A percentile compares a stretch with the other conserved stretches of the same genome.
phyloP scores from a whole-genome alignment of 2,113 vertebrate species.

The Corvus hawaiiensis region DNA sequence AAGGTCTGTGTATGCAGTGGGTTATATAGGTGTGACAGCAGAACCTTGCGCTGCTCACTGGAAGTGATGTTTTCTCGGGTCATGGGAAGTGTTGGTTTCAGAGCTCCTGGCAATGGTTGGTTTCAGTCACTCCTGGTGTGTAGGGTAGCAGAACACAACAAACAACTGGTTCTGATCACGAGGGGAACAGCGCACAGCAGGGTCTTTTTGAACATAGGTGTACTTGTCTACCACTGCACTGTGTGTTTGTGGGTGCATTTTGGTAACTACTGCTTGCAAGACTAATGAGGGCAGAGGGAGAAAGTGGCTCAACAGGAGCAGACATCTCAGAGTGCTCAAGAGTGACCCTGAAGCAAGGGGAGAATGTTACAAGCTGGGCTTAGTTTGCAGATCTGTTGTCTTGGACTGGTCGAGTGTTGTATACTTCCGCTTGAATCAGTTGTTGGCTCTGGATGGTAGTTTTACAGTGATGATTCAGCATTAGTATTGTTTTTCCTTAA shows the following conservation, averaged over 20 bases:
- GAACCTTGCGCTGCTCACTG: neutral
- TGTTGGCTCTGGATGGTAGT: neutral
- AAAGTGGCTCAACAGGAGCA: neutral
- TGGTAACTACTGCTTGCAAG: neutral
- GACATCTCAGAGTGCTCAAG: neutral
- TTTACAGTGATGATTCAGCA: neutral
- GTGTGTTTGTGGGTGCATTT: neutral
- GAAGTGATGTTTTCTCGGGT: rapidly evolving
- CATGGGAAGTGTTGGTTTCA: neutral
- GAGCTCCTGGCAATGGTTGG: neutral
- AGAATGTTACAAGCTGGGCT: rapidly evolving
- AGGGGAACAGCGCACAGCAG: neutral
- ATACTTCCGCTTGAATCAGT: neutral
- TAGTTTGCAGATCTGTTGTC: neutral
- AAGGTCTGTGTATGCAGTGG: neutral
- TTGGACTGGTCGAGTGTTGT: neutral
- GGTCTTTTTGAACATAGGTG: rapidly evolving
- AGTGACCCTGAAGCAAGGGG: neutral
- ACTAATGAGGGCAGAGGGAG: neutral
- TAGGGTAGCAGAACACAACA: rapidly evolving
- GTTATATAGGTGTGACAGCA: neutral
- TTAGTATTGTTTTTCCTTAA: neutral
- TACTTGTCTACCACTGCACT: neutral
- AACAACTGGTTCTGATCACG: neutral
- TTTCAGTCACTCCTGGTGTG: neutral